These are phyloP conservation scores for Diuraphis noxia DNA, from an alignment of 1,140 invertebrate species.

Conservation along the genomic window DNA sequence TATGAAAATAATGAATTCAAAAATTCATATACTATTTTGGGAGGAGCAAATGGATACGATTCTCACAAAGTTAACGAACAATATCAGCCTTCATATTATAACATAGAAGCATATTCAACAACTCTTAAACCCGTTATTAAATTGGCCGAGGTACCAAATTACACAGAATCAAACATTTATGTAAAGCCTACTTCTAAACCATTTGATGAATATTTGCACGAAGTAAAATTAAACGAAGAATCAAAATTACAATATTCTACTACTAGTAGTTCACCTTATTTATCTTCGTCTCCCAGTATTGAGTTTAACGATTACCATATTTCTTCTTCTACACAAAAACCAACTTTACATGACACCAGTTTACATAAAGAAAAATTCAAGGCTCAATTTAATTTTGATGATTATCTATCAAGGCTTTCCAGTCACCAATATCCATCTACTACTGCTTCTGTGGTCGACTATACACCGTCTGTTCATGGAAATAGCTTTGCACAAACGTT, in stretches of 20 bases:
- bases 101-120: conserved; percentile 8
- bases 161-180: conserved; percentile 1
- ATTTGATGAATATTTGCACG: neutral
- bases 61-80: neutral
- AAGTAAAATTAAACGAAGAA: neutral
- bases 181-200: conserved; percentile 18
- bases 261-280: neutral
- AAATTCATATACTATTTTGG: neutral
- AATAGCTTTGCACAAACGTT: neutral
- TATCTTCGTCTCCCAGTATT: neutral
- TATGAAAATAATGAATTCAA: neutral
- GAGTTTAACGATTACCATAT: neutral
- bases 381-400: conserved; percentile 22
- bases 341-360: neutral
- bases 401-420: conserved; percentile 24
- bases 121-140: conserved; percentile 11
- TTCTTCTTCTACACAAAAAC: neutral
- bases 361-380: conserved; percentile 1
- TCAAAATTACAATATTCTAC: conserved; percentile 17
- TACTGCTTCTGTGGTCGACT: neutral
- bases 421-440: conserved; percentile 23
- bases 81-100: conserved; percentile 14
- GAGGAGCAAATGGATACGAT: neutral
- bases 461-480: neutral
- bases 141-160: neutral